A percentile compares a stretch with the other conserved stretches of the same genome.
These are phyloP conservation scores for Lycophotia porphyrea DNA, from an alignment of 2,888 invertebrate genomes.

Conservation along the genomic window DNA sequence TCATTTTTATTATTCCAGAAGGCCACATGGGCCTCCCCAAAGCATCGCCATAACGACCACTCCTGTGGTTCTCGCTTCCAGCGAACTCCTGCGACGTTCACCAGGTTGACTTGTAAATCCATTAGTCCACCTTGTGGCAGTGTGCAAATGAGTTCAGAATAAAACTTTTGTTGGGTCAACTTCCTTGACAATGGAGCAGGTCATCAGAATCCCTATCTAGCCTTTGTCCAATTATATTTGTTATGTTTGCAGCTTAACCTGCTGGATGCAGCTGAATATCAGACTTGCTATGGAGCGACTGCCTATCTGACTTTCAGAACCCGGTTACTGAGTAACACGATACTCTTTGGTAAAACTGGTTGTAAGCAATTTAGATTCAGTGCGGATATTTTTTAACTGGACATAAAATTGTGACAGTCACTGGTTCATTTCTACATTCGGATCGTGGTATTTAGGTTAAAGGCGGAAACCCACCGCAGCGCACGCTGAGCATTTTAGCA, in stretches of 20 bases:
- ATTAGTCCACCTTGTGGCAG: no score
- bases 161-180: no score
- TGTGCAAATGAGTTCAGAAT: no score
- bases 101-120: no score
- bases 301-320: background rate
- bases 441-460: slow-evolving; percentile 44
- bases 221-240: background rate
- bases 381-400: background rate
- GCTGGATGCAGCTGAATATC: background rate
- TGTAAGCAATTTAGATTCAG: background rate
- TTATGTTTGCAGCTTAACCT: background rate
- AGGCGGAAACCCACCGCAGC: no score
- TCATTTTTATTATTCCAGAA: background rate
- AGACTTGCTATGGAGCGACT: background rate
- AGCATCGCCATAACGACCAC: background rate
- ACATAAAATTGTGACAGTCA: background rate
- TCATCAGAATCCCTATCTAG: background rate
- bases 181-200: background rate
- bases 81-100: background rate
- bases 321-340: background rate
- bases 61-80: background rate
- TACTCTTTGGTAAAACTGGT: background rate
- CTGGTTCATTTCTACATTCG: background rate
- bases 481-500: no score
- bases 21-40: background rate